Conservation (phyloP, 1,140 invertebrate genomes). For the Theocolax elegans region DNA sequence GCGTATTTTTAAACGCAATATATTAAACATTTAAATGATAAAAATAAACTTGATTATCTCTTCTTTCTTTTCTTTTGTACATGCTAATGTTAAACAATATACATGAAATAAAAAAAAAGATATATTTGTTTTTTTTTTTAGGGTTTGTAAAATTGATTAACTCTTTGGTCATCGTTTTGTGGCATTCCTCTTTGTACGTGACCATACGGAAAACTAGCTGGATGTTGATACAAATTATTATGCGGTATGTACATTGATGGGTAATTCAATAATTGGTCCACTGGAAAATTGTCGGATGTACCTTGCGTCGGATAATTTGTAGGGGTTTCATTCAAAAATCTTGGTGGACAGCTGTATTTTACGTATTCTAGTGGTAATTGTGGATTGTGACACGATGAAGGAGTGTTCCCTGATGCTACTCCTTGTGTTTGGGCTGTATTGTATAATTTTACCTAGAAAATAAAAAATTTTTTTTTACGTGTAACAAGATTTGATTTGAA, state of each 20-base stretch:
- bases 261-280: not conserved
- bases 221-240: not conserved
- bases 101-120: constrained; percentile 2
- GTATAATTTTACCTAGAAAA: too few relatives aligned
- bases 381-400: not conserved
- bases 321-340: not conserved
- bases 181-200: not conserved
- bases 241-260: constrained; percentile 2
- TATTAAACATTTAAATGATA: not conserved
- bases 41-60: not conserved
- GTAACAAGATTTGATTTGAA: too few relatives aligned
- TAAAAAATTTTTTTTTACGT: too few relatives aligned
- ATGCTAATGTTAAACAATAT: not conserved
- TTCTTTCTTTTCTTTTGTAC: not conserved
- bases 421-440: too few relatives aligned
- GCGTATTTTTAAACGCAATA: not conserved
- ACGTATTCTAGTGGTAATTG: not conserved
- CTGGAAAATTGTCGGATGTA: not conserved
- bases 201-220: not conserved
- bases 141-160: not conserved
- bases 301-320: not conserved
- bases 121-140: not conserved
- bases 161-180: not conserved
- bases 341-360: not conserved
- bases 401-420: too few relatives aligned